Base-by-base conservation (phyloP, 1,140 invertebrate species). In the Vanessa atalanta region DNA sequence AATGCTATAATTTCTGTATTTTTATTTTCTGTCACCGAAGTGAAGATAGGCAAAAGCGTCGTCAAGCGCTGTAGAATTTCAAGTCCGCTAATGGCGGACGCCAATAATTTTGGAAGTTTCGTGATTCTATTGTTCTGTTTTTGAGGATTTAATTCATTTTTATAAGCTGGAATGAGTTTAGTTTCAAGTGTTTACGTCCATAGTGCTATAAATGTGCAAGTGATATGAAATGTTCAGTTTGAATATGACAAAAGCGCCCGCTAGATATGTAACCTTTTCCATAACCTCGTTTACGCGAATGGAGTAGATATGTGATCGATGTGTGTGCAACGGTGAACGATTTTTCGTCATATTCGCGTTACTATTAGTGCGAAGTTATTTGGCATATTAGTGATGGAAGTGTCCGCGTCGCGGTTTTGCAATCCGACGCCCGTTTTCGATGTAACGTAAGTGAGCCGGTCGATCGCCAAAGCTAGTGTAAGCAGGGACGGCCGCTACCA, bases 271-370 rank as follows among this genome's bases (percentile, higher is more conserved):
- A 93, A 94, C 93, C 93, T 94, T 94, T 94, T 94, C 94, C 94
- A 94, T 95, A 95, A 95, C 94, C 94, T 95, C 94, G 93, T 94
- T 94, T 94, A 94, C 94, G 93, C 94, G 94, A 94, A 94, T 95
- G 94, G 93, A 94, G 94, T 94, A 94, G 94, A 94, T 94, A 94
- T 93, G 93, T 94, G 94, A 94, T 94, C 93, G 93, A 94, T 94
- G 94, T 94, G 93, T 94, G 94, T 94, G 93, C 94, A 93, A 94
- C 93, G 86, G 93, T 94, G 93, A 93, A 94, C 92, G 94, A 94
- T 94, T 91, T 93, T 93, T 94, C 92, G 91, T 93, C 94, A 89
- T 84, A 88, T 89, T 89, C 76, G 85, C 86, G 86, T 92, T 90
- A 93, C 90, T 89, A 93, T 90, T 86, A 83, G 86, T 92, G 93